Evolutionary conservation across 2,797 vertebrate genomes (phyloP).

Genomic region (Todus mexicanus): DNA sequence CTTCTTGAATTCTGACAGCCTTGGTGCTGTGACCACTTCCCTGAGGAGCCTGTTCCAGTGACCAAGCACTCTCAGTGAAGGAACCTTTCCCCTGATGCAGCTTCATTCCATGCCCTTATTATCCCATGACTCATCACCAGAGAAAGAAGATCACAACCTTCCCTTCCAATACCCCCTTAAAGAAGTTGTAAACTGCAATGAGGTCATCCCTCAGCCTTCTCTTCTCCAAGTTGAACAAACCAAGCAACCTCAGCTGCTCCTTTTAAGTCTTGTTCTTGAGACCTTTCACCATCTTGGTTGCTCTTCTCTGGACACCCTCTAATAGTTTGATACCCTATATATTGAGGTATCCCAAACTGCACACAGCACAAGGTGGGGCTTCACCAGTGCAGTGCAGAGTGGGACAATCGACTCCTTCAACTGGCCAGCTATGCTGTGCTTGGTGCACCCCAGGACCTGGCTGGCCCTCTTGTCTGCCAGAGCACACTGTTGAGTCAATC

Average conservation of each 20-base stretch:
- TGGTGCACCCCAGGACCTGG: not conserved
- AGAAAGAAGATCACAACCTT: not conserved
- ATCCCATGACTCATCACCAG: not conserved
- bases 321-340: not conserved
- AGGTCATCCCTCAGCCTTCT: not conserved
- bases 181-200: not conserved
- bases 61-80: not conserved
- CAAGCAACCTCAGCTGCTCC: not conserved
- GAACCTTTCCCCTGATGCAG: not conserved
- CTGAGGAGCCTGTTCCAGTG: not conserved
- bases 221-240: not conserved
- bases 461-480: no score
- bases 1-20: not conserved
- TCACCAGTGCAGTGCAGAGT: not conserved
- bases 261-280: not conserved
- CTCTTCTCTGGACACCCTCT: not conserved
- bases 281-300: not conserved
- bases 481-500: no score
- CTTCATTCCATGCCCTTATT: not conserved
- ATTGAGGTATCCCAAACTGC: not conserved
- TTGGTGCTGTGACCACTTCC: not conserved
- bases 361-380: no score
- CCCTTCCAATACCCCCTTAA: accelerated
- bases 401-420: not conserved
- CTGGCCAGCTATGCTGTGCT: not conserved